Conservation (phyloP, 2,797 vertebrate species). For the Podargus strigoides region DNA sequence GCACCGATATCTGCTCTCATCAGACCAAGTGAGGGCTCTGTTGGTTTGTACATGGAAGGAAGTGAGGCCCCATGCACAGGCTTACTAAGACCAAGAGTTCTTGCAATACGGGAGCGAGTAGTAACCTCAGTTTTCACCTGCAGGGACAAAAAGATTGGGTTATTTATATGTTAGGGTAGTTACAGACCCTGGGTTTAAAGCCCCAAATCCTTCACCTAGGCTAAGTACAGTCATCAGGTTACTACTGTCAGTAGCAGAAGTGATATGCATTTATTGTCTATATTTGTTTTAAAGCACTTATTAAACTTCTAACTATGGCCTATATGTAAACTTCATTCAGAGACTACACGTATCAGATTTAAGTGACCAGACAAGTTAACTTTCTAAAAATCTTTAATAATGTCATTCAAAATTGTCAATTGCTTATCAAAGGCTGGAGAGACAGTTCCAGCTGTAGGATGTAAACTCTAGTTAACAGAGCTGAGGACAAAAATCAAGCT, state of each 20-base stretch:
- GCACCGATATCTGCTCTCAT: conserved; percentile 95
- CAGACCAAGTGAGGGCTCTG: conserved; percentile 82
- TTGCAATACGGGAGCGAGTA: conserved; percentile 85
- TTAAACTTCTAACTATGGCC: neutral
- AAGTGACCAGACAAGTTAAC: neutral
- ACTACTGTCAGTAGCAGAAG: neutral
- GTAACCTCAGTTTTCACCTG: conserved; percentile 73
- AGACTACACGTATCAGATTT: neutral
- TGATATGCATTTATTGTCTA: neutral
- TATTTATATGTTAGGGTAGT: neutral
- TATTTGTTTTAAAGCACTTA: neutral
- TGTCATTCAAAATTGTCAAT: neutral
- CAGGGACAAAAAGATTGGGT: neutral
- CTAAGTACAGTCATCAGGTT: neutral
- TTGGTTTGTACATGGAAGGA: conserved; percentile 83
- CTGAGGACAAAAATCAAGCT: neutral
- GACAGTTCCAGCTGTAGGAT: neutral
- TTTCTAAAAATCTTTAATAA: neutral
- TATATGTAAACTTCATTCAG: neutral
- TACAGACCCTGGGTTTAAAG: neutral
- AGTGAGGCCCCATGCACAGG: conserved; percentile 75
- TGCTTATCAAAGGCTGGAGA: neutral
- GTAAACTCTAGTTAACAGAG: neutral
- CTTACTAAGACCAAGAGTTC: conserved; percentile 81
- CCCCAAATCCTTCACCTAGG: neutral